These are phyloP conservation scores for Sula dactylatra DNA, from an alignment of 2,113 vertebrate genomes.

Conservation along the genomic window DNA sequence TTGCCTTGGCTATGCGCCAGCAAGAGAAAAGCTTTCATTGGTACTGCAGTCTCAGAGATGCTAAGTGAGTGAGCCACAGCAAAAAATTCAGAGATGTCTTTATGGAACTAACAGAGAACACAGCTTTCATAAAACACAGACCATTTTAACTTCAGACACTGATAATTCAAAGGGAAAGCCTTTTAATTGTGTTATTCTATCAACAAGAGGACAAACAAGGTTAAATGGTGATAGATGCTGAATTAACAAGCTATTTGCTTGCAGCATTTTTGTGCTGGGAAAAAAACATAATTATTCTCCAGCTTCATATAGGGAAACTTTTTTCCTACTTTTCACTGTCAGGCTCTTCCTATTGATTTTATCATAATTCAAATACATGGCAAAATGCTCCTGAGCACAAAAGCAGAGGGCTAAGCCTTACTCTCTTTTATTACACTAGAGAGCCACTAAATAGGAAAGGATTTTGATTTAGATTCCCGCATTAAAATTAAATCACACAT, in stretches of 20 bases:
- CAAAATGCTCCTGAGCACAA: slow-evolving; percentile 52
- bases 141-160: slow-evolving; percentile 3
- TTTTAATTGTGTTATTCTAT: neutral
- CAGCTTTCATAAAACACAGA: neutral
- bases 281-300: neutral
- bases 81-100: slow-evolving; percentile 17
- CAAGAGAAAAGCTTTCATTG: slow-evolving; percentile 24
- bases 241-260: slow-evolving; percentile 17
- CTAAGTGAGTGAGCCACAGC: neutral
- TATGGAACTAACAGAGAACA: neutral
- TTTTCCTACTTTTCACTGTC: neutral
- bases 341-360: slow-evolving; percentile 61
- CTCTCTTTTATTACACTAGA: slow-evolving; percentile 65
- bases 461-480: slow-evolving; percentile 74
- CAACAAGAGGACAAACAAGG: neutral
- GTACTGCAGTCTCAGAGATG: neutral
- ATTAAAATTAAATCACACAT: slow-evolving; percentile 79
- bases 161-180: neutral
- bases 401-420: slow-evolving; percentile 54
- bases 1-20: slow-evolving; percentile 62
- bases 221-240: neutral
- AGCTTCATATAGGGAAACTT: neutral
- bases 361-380: slow-evolving; percentile 59
- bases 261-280: neutral
- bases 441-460: slow-evolving; percentile 67